Conservation (phyloP, 1,140 invertebrate genomes). For the Lasioglossum albipes region DNA sequence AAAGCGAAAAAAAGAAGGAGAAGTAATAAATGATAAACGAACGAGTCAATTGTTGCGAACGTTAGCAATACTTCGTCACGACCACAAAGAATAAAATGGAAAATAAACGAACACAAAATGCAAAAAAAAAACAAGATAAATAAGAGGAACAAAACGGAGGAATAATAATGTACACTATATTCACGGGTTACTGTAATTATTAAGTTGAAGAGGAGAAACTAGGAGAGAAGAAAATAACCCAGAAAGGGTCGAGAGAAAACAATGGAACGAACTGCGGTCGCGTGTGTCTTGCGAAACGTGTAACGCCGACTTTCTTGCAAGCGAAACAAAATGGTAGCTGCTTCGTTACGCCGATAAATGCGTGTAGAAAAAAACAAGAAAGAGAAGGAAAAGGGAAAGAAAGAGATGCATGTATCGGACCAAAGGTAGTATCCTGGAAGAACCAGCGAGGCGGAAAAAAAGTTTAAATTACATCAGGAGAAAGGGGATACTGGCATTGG, state of each 20-base stretch:
- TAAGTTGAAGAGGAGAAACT: constrained; percentile 41
- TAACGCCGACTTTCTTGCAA: constrained; percentile 39
- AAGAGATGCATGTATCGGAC: not conserved
- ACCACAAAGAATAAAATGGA: constrained; percentile 53
- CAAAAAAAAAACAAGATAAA: constrained; percentile 36
- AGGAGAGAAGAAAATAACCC: not conserved
- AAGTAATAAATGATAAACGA: constrained; percentile 46
- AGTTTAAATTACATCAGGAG: too few relatives aligned
- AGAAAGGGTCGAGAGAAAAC: not conserved
- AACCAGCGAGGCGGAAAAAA: not conserved
- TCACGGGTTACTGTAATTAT: constrained; percentile 36
- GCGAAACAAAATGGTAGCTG: constrained; percentile 74
- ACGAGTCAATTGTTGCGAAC: constrained; percentile 74
- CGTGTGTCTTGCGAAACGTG: constrained; percentile 31
- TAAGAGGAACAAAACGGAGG: not conserved
- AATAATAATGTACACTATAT: constrained; percentile 30
- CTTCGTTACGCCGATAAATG: constrained; percentile 60
- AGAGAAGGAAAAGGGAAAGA: too few relatives aligned
- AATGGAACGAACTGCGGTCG: constrained; percentile 35
- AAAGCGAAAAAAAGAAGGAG: constrained; percentile 6
- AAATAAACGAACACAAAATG: constrained; percentile 37
- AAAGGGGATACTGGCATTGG: not conserved
- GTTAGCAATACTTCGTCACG: constrained; percentile 72
- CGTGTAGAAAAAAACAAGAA: not conserved
- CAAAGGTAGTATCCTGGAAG: constrained; percentile 7